These are phyloP conservation scores for Cepaea hortensis DNA, from an alignment of 2,888 invertebrate species.

Conservation along the genomic window DNA sequence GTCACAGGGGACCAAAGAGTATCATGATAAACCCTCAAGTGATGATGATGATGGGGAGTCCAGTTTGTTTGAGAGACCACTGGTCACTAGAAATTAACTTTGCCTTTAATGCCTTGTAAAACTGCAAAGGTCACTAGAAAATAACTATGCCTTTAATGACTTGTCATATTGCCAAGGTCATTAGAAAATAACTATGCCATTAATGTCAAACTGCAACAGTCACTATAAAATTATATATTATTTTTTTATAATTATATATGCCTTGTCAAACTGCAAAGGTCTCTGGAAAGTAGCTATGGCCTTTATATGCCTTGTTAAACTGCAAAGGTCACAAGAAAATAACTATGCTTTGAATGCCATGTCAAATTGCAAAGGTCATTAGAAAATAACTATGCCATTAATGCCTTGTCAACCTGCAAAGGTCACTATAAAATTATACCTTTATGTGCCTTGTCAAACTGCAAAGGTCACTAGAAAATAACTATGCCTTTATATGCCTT, in stretches of 20 bases:
- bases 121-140: neutral
- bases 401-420: neutral
- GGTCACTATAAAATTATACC: neutral
- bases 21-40: slow-evolving; percentile 28
- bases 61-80: slow-evolving; percentile 44
- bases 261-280: neutral
- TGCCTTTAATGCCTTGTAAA: neutral
- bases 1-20: slow-evolving; percentile 10
- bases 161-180: neutral
- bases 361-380: neutral
- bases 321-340: neutral
- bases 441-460: neutral
- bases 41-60: slow-evolving; percentile 40
- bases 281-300: neutral
- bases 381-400: neutral
- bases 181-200: neutral
- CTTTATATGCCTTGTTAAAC: no score
- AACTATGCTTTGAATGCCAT: neutral
- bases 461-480: neutral
- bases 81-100: neutral
- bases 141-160: neutral
- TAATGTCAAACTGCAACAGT: neutral
- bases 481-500: neutral
- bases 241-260: neutral
- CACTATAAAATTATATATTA: neutral